Conservation (phyloP, 2,888 invertebrate genomes). For the Lypha dubia region DNA sequence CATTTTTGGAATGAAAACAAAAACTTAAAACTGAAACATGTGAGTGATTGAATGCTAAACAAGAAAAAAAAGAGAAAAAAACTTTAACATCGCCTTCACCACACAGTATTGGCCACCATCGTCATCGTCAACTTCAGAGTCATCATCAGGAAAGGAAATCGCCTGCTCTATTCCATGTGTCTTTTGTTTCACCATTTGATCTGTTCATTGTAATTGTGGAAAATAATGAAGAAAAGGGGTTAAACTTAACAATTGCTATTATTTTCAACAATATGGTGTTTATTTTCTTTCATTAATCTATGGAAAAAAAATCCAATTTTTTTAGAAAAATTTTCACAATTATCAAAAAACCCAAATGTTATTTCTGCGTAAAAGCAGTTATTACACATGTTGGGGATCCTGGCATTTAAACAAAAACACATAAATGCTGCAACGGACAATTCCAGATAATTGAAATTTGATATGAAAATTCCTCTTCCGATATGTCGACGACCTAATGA, state of each 20-base stretch:
- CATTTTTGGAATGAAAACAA: conserved; percentile 47
- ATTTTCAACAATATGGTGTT: conserved; percentile 66
- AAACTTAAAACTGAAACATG: conserved; percentile 57
- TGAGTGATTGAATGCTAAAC: conserved; percentile 70
- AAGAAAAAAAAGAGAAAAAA: conserved; percentile 3
- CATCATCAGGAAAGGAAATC: conserved; percentile 20
- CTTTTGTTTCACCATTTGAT: conserved; percentile 14
- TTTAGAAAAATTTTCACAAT: conserved; percentile 50
- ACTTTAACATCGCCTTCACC: conserved; percentile 42
- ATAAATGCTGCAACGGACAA: no score
- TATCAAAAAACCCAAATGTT: conserved; percentile 51
- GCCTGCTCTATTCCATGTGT: conserved; percentile 3
- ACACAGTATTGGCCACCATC: conserved; percentile 45
- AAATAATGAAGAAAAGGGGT: conserved; percentile 60
- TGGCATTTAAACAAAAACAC: background rate
- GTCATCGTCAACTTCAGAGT: conserved; percentile 38
- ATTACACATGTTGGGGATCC: background rate
- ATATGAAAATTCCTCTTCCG: no score
- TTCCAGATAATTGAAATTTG: no score
- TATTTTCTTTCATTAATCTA: background rate
- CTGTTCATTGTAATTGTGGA: conserved; percentile 17
- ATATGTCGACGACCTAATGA: no score
- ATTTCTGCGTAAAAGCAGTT: conserved; percentile 32
- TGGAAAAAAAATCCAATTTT: conserved; percentile 20
- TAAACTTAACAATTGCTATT: conserved; percentile 34